phyloP scores from a whole-genome alignment of 2,888 invertebrate species.

The Pediacus dermestoides region DNA sequence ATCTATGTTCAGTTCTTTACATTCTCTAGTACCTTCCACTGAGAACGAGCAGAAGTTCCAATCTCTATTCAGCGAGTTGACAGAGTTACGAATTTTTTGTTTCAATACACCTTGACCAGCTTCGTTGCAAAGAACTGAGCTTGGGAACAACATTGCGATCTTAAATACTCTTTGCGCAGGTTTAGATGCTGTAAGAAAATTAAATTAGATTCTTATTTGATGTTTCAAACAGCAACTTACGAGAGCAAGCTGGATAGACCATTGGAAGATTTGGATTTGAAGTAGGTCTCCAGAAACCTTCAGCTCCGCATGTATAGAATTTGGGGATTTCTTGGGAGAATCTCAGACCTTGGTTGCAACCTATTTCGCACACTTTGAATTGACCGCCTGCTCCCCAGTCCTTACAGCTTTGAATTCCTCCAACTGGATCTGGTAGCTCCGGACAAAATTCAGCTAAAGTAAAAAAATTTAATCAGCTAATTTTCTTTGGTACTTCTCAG shows the following conservation, averaged over 20 bases:
- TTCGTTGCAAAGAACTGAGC: constrained; percentile 93
- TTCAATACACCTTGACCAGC: constrained; percentile 90
- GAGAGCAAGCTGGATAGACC: constrained; percentile 88
- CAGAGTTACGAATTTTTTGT: constrained; percentile 83
- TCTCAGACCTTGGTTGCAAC: constrained; percentile 77
- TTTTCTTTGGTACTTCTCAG: not conserved
- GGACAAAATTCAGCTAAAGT: constrained; percentile 85
- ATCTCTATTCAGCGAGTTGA: constrained; percentile 87
- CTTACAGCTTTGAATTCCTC: constrained; percentile 87
- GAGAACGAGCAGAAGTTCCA: constrained; percentile 97
- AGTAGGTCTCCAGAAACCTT: constrained; percentile 96
- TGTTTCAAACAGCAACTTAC: constrained; percentile 52
- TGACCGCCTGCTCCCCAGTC: constrained; percentile 96
- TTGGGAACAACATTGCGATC: constrained; percentile 91
- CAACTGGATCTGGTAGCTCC: constrained; percentile 80
- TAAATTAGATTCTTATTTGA: constrained; percentile 1
- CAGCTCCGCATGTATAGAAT: constrained; percentile 96
- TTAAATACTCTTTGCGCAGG: constrained; percentile 94
- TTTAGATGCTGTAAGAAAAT: constrained; percentile 62
- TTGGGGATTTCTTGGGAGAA: constrained; percentile 94
- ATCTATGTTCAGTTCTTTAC: constrained; percentile 85
- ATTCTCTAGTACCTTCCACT: constrained; percentile 82
- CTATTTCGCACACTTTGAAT: constrained; percentile 92
- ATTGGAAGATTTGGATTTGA: constrained; percentile 73
- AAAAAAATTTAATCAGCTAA: too few species aligned